phyloP scores from a whole-genome alignment of 2,888 invertebrate genomes.

The Harpagoxenus sublaevis region DNA sequence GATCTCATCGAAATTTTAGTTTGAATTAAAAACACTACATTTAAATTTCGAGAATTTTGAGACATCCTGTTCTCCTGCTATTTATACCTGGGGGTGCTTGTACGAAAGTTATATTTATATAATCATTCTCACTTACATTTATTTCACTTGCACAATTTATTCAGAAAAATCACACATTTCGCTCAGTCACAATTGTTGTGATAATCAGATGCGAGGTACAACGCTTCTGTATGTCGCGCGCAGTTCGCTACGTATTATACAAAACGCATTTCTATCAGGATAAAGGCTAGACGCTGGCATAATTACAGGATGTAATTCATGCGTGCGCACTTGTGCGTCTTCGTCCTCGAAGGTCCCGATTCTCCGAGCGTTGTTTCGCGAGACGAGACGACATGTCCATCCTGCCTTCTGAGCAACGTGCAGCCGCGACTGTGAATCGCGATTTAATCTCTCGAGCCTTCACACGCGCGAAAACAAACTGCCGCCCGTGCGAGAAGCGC shows the following conservation, averaged over 20 bases:
- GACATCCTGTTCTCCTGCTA: too few relatives aligned
- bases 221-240: neutral
- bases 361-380: slow-evolving; percentile 45
- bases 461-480: neutral
- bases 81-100: neutral
- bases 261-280: slow-evolving; percentile 13
- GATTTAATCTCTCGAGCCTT: slow-evolving; percentile 61
- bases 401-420: slow-evolving; percentile 47
- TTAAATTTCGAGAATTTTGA: neutral
- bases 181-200: neutral
- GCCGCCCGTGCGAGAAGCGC: neutral
- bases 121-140: neutral
- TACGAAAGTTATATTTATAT: neutral
- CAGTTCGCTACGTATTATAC: neutral
- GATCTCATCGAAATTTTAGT: neutral
- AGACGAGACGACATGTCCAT: slow-evolving; percentile 59
- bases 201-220: neutral
- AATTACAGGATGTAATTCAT: slow-evolving; percentile 64
- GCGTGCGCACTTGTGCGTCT: slow-evolving; percentile 13
- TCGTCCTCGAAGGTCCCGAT: slow-evolving; percentile 55
- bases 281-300: slow-evolving; percentile 27
- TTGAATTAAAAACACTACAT: neutral
- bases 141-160: neutral
- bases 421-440: slow-evolving; percentile 52
- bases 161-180: neutral